Conservation (phyloP, 1,140 invertebrate species). For the Papilio glaucus region DNA sequence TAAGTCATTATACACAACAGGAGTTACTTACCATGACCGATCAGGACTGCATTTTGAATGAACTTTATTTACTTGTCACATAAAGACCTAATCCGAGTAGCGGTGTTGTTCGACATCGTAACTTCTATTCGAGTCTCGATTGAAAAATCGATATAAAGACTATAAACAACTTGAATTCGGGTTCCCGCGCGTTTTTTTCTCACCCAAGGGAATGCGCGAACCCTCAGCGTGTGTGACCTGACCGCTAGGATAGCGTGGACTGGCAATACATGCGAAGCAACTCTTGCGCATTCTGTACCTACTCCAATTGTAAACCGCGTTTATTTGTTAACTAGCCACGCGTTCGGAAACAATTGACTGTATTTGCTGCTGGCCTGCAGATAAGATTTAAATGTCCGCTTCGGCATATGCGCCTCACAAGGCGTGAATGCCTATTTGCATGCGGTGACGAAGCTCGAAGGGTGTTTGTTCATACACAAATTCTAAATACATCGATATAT, state of each 20-base stretch:
- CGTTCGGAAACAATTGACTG: conserved; percentile 80
- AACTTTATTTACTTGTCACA: conserved; percentile 35
- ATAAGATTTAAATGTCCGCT: conserved; percentile 72
- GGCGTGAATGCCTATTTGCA: conserved; percentile 32
- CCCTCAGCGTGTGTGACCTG: conserved; percentile 57
- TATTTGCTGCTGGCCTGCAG: conserved; percentile 68
- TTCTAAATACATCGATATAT: neutral
- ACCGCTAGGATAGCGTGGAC: conserved; percentile 72
- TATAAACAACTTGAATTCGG: conserved; percentile 7
- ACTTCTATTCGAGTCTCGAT: conserved; percentile 18
- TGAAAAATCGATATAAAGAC: conserved; percentile 14
- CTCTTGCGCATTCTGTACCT: conserved; percentile 65
- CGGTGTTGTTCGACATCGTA: neutral
- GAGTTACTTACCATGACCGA: conserved; percentile 37
- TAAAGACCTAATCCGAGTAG: neutral
- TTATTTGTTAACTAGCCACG: conserved; percentile 81
- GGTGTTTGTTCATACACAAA: conserved; percentile 9
- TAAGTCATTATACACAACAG: conserved; percentile 36
- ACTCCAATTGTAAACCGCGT: conserved; percentile 76
- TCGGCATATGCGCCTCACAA: conserved; percentile 36
- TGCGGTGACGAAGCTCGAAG: conserved; percentile 18
- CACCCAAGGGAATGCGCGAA: conserved; percentile 40
- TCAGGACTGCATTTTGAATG: conserved; percentile 26
- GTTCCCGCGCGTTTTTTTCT: conserved; percentile 30
- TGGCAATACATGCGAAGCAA: conserved; percentile 60